Conservation (phyloP, 2,113 vertebrate genomes). For the Crypturellus undulatus region DNA sequence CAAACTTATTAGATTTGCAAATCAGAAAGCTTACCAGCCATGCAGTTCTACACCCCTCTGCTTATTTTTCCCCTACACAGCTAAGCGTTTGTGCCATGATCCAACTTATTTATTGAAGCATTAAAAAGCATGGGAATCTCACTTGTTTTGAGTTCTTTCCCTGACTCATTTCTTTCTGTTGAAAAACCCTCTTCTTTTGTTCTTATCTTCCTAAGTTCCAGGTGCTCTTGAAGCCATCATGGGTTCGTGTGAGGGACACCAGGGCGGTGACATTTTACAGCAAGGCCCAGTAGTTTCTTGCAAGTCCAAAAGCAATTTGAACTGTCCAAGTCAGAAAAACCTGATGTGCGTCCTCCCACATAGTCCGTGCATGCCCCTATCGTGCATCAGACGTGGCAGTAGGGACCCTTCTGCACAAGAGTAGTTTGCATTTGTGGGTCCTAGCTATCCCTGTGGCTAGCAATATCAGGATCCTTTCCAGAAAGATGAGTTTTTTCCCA, state of each 20-base stretch:
- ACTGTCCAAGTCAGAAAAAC: conserved; percentile 27
- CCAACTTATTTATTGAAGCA: background rate
- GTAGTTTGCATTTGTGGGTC: background rate
- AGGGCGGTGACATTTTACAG: background rate
- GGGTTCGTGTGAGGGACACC: background rate
- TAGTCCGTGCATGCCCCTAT: background rate
- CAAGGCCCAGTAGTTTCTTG: conserved; percentile 1
- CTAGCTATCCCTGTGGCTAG: background rate
- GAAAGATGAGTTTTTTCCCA: background rate
- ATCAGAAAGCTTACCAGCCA: background rate
- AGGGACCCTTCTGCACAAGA: background rate
- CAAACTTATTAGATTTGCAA: background rate
- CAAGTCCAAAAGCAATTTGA: background rate
- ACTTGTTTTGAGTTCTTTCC: background rate
- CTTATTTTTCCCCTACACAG: background rate
- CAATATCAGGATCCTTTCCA: background rate
- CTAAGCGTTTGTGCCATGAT: background rate
- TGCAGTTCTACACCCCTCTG: background rate
- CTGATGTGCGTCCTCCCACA: background rate
- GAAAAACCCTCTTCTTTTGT: background rate
- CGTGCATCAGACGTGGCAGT: background rate
- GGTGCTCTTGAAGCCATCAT: background rate
- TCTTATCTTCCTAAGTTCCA: background rate
- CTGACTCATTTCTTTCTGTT: background rate
- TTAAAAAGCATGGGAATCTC: background rate